These are phyloP conservation scores for Danio kyathit DNA, from an alignment of 2,797 vertebrate genomes.

Conservation along the genomic window DNA sequence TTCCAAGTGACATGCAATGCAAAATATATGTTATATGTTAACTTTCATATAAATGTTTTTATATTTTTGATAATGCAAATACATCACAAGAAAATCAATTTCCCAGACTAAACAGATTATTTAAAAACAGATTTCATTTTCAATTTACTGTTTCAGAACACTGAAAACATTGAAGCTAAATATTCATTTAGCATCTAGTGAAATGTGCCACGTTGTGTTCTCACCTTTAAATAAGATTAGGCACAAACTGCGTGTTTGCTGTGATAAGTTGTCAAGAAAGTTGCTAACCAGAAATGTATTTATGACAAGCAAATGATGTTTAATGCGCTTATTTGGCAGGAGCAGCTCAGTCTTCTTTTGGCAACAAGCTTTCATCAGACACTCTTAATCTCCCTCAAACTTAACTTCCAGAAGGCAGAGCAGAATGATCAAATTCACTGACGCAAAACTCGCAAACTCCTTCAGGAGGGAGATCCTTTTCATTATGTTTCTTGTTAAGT, in stretches of 20 bases:
- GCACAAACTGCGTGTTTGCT: conserved; percentile 10
- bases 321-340: conserved; percentile 36
- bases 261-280: conserved; percentile 29
- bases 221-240: conserved; percentile 36
- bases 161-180: background rate
- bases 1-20: background rate
- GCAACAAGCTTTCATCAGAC: conserved; percentile 28
- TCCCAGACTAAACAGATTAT: background rate
- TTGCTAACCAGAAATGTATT: conserved; percentile 13
- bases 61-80: background rate
- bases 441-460: background rate
- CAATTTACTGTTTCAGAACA: background rate
- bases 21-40: background rate
- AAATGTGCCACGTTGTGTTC: background rate
- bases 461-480: no score
- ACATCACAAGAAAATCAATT: background rate
- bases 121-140: background rate
- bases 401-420: conserved; percentile 44
- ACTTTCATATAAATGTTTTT: background rate
- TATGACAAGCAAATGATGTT: conserved; percentile 21
- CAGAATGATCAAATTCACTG: conserved; percentile 27
- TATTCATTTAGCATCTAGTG: background rate
- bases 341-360: conserved; percentile 13
- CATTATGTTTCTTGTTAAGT: no score
- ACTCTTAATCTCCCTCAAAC: conserved; percentile 36